phyloP scores from a whole-genome alignment of 2,888 invertebrate genomes.

The Orthonevra nobilis region DNA sequence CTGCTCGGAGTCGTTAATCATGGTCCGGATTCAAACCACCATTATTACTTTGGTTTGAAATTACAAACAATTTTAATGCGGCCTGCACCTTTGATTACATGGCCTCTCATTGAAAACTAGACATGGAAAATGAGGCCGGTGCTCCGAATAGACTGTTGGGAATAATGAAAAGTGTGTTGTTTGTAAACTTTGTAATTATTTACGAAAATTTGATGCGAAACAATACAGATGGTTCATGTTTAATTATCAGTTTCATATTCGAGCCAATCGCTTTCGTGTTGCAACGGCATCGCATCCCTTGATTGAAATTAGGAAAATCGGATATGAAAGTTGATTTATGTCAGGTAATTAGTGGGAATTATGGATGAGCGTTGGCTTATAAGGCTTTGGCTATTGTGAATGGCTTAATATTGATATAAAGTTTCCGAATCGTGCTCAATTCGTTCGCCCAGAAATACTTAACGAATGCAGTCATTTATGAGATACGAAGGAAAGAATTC shows the following conservation, averaged over 20 bases:
- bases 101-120: conserved; percentile 34
- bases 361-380: no score
- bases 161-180: conserved; percentile 33
- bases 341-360: no score
- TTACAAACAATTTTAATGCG: conserved; percentile 51
- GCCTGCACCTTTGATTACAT: conserved; percentile 21
- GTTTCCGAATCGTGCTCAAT: no score
- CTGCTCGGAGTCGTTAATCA: conserved; percentile 35
- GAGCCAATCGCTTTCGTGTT: neutral
- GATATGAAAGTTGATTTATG: no score
- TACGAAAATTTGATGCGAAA: conserved; percentile 42
- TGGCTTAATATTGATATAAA: no score
- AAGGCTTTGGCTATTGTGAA: no score
- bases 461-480: no score
- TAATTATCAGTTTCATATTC: neutral
- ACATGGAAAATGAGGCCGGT: neutral
- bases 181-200: conserved; percentile 53
- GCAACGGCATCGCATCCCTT: neutral
- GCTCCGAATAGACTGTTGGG: conserved; percentile 10
- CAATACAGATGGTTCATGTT: conserved; percentile 32
- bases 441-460: no score
- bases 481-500: no score
- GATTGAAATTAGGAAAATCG: neutral
- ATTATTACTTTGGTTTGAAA: conserved; percentile 57
- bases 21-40: conserved; percentile 30